Evolutionary conservation across 2,888 invertebrate genomes (phyloP).

Genomic region (Nudaria mundana): DNA sequence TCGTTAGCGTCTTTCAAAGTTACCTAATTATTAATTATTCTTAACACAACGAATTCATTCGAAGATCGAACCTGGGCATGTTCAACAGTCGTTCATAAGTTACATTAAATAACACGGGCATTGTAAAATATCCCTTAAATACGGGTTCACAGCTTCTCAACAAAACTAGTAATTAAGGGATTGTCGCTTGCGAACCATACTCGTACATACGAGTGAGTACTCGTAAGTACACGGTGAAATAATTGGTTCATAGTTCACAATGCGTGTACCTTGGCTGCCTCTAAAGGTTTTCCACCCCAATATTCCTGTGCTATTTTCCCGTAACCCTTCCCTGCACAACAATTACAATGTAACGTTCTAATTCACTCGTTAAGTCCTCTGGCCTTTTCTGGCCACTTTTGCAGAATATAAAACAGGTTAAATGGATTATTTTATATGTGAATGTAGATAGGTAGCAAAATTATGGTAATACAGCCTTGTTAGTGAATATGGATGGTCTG

Average conservation of each 20-base stretch:
- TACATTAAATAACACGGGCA: slow-evolving; percentile 24
- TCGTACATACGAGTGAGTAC: no score
- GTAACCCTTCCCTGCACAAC: slow-evolving; percentile 32
- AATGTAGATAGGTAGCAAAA: slow-evolving; percentile 36
- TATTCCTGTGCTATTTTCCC: slow-evolving; percentile 22
- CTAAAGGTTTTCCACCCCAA: slow-evolving; percentile 21
- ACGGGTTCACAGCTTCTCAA: slow-evolving; percentile 23
- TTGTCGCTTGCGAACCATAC: slow-evolving; percentile 25
- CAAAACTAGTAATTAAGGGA: slow-evolving; percentile 38
- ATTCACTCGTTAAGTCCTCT: slow-evolving; percentile 60
- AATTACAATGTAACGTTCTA: slow-evolving; percentile 68
- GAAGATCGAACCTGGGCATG: no score
- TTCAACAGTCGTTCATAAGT: no score
- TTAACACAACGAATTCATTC: no score
- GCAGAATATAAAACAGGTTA: slow-evolving; percentile 52
- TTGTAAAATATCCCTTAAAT: no score
- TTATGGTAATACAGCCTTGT: slow-evolving; percentile 40
- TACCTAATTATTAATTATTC: no score
- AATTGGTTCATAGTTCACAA: slow-evolving; percentile 42
- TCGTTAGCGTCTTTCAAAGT: no score
- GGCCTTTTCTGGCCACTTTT: slow-evolving; percentile 49
- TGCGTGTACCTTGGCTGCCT: slow-evolving; percentile 24
- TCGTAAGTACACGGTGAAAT: slow-evolving; percentile 29
- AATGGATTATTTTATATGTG: slow-evolving; percentile 45
- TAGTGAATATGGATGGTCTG: slow-evolving; percentile 32